Base-by-base conservation (phyloP, 2,888 invertebrate genomes). In the Agonopterix heracliana region DNA sequence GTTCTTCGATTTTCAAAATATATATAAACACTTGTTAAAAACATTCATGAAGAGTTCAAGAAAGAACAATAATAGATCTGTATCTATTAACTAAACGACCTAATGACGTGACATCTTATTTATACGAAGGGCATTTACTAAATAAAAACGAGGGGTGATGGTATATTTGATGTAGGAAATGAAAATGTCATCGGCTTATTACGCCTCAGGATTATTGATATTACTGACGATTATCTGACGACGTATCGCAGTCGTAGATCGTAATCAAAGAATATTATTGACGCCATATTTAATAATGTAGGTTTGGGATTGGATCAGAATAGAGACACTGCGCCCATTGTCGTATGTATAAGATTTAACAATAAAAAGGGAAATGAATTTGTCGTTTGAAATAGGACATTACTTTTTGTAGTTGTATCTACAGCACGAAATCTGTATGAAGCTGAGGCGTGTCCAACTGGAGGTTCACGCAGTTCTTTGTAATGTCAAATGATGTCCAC, bases 151-250 rank as follows among this genome's bases (percentile, higher is more conserved):
- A 64, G 72, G 71, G 73, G 76, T 45, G 52, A 46, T 41, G 58
- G 64, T 57, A 69, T 83, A 81, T 84, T 84, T 85, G 85, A 78
- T 71, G 60, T 74, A 69, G 86, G 82, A 87, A 87, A 87, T 86
- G 86, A 87, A 87, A 84, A 81, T 78, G 85, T 87, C 87, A 81
- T 74, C 74, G 73, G 63, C 71, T 79, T 82, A 84, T 81, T 83
- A 81, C 76, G 72, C 64, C 55, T 56, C 47, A 59, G 65, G 75
- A 84, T 83, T 85, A 85, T 85, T 85, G 82, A 81, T 85, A 83
- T 75, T 75, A 58, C 58, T 54, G 53, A 57, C 43, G 49, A 49
- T 52, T 49, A 52, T 52, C 52, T 42, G 47, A 9, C 45, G 36
- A 38, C 41, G 47, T 53, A 53, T 54, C 9, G 14, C 47, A 47